Evolutionary conservation across 2,113 vertebrate genomes (phyloP).

Genomic region (Suricata suricatta): DNA sequence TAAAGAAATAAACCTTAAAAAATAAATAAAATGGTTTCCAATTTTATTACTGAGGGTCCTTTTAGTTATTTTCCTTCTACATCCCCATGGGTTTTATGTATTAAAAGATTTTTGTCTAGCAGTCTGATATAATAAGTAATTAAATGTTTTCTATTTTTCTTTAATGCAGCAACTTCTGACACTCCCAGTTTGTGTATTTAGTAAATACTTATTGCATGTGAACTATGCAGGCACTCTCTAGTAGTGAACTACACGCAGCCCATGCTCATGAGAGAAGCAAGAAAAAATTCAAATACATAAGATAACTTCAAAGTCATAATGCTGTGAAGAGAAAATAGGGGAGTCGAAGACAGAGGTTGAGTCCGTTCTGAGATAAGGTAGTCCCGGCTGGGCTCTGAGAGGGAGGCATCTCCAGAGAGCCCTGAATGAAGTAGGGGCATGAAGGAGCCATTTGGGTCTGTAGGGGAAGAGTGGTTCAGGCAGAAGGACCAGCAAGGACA

Average conservation of each 20-base stretch:
- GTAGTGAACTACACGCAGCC: not conserved
- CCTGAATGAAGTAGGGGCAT: not conserved
- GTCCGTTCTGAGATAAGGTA: not conserved
- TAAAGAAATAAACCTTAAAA: no score
- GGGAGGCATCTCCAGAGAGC: not conserved
- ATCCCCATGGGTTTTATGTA: not conserved
- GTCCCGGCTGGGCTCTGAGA: not conserved
- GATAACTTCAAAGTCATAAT: not conserved
- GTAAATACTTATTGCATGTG: not conserved
- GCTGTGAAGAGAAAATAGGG: not conserved
- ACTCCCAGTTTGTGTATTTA: not conserved
- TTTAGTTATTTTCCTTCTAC: not conserved
- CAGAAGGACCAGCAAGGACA: not conserved
- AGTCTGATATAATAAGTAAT: slow-evolving; percentile 25
- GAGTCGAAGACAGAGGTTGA: not conserved
- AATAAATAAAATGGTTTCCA: not conserved
- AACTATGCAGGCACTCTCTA: not conserved
- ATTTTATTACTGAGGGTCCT: not conserved
- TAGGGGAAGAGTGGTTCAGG: not conserved
- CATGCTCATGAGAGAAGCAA: not conserved
- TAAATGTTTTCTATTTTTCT: not conserved
- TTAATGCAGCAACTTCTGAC: not conserved
- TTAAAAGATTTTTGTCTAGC: slow-evolving; percentile 42
- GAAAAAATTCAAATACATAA: not conserved
- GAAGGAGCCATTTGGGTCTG: not conserved